Percentiles rank a stretch among this genome's conserved stretches.
phyloP scores from a whole-genome alignment of 2,113 vertebrate genomes.

The Malurus elegans region DNA sequence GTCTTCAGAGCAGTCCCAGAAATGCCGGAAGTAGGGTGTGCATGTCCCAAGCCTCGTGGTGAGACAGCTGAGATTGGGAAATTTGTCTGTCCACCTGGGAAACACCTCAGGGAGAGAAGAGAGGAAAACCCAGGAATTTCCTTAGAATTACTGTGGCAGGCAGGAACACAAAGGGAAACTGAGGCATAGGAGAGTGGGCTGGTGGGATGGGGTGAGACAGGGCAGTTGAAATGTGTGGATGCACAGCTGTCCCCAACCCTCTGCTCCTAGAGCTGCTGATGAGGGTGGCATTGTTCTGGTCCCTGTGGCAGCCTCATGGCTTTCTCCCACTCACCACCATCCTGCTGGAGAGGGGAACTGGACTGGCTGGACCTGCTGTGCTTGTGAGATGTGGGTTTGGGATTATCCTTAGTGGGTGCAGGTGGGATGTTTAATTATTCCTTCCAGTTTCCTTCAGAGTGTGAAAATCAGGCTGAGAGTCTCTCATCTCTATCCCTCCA shows the following conservation, averaged over 20 bases:
- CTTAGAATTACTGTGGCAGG: not conserved
- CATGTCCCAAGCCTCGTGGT: not conserved
- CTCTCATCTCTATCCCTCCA: not conserved
- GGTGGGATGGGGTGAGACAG: not conserved
- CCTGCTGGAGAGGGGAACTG: not conserved
- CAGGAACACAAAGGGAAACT: not conserved
- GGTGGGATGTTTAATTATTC: not conserved
- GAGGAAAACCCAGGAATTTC: not conserved
- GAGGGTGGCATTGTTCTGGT: not conserved
- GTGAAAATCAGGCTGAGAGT: not conserved
- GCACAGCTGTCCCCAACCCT: not conserved
- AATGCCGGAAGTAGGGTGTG: not conserved
- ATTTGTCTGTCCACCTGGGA: not conserved
- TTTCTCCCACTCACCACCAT: not conserved
- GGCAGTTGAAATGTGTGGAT: accelerated
- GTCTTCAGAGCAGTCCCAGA: not conserved
- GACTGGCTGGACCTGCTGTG: not conserved
- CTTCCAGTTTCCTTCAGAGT: not conserved
- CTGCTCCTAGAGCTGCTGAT: not conserved
- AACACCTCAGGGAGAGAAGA: not conserved
- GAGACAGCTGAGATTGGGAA: not conserved
- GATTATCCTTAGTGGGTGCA: not conserved
- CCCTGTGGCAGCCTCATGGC: not conserved
- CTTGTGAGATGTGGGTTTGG: not conserved
- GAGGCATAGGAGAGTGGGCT: not conserved